phyloP scores from a whole-genome alignment of 2,797 vertebrate species.

The Dipus sagitta region DNA sequence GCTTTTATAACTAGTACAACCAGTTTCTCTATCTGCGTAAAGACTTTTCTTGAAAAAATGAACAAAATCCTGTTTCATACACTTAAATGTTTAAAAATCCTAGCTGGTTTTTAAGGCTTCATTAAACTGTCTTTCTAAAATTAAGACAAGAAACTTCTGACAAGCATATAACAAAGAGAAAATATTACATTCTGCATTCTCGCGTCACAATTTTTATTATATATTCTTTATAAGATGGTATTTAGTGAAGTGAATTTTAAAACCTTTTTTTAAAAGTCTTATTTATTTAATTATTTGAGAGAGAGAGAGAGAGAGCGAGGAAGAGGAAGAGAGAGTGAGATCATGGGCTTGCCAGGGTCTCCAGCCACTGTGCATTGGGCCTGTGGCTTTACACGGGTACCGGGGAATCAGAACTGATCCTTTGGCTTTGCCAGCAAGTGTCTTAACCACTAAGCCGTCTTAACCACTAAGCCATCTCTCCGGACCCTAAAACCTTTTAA shows the following conservation, averaged over 20 bases:
- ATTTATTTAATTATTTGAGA: too few relatives aligned
- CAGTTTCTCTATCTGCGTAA: background rate
- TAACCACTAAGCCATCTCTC: too few relatives aligned
- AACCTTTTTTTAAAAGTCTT: background rate
- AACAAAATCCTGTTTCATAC: background rate
- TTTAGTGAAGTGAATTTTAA: background rate
- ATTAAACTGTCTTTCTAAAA: conserved; percentile 54
- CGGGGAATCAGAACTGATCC: too few relatives aligned
- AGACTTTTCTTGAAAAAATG: conserved; percentile 35
- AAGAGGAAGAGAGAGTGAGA: too few relatives aligned
- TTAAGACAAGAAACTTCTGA: background rate
- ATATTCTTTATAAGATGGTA: background rate
- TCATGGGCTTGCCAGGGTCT: too few relatives aligned
- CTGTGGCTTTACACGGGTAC: too few relatives aligned
- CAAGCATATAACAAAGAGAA: conserved; percentile 9
- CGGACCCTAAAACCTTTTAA: background rate
- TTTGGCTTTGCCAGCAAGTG: too few relatives aligned
- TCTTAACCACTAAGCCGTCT: too few relatives aligned
- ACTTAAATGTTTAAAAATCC: conserved; percentile 36
- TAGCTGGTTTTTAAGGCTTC: conserved; percentile 39
- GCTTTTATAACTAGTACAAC: conserved; percentile 37
- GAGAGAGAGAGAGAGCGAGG: too few relatives aligned
- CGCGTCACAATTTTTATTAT: conserved; percentile 11
- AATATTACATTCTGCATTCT: background rate
- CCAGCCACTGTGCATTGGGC: too few relatives aligned